Conservation (phyloP, 2,888 invertebrate species). For the Drosophila kanekoi region DNA sequence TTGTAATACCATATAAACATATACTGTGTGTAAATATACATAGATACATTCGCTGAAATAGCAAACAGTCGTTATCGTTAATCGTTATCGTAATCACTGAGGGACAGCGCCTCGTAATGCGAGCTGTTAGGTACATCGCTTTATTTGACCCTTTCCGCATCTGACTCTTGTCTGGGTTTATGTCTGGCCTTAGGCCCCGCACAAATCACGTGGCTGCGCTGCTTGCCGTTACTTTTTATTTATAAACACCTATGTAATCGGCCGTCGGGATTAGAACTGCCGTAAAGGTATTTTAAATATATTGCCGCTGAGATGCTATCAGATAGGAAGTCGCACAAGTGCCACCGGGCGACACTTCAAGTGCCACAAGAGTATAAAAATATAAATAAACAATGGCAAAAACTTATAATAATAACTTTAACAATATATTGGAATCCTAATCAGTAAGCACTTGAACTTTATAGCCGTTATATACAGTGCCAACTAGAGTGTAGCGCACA, state of each 20-base stretch:
- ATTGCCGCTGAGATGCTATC: conserved; percentile 29
- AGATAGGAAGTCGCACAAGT: conserved; percentile 7
- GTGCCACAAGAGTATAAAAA: conserved; percentile 6
- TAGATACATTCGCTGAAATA: background rate
- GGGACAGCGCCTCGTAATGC: background rate
- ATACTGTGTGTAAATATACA: conserved; percentile 4
- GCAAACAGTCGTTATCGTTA: conserved; percentile 1
- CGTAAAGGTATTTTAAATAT: conserved; percentile 32
- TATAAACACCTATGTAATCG: conserved; percentile 16
- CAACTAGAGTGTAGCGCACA: conserved; percentile 14
- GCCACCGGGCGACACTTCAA: conserved; percentile 1
- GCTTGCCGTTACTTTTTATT: conserved; percentile 28
- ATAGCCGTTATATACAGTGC: conserved; percentile 24
- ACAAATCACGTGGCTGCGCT: conserved; percentile 39
- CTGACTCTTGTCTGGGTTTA: conserved; percentile 4
- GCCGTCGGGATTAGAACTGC: background rate
- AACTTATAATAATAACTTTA: conserved; percentile 18
- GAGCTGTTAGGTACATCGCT: conserved; percentile 1
- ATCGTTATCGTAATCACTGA: conserved; percentile 10
- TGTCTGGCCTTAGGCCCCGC: conserved; percentile 7
- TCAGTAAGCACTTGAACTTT: conserved; percentile 40
- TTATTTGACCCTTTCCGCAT: conserved; percentile 15
- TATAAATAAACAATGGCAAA: background rate
- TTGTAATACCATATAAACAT: conserved; percentile 14
- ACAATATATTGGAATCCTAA: conserved; percentile 32